A percentile compares a stretch with the other conserved stretches of the same genome.
These are phyloP conservation scores for Anastrepha ludens DNA, from an alignment of 1,140 invertebrate species.

Conservation along the genomic window DNA sequence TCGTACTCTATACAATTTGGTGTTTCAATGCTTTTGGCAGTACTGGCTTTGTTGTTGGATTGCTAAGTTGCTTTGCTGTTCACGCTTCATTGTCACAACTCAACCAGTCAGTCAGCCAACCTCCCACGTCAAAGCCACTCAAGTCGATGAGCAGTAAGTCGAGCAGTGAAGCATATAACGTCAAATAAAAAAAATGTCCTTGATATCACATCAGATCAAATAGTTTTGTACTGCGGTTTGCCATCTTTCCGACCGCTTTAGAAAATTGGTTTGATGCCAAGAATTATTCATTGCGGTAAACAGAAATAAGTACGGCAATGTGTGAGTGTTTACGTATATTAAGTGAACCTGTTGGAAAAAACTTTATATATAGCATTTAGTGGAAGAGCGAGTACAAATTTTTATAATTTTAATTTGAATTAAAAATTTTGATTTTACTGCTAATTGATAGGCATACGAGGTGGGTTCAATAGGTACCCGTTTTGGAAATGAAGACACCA, in stretches of 20 bases:
- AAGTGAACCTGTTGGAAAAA: not conserved
- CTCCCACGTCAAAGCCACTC: not conserved
- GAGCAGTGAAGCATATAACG: not conserved
- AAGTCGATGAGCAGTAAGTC: constrained; percentile 6
- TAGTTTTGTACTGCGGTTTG: constrained; percentile 29
- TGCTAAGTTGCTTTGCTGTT: constrained; percentile 41
- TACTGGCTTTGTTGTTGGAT: not conserved
- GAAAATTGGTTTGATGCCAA: constrained; percentile 38
- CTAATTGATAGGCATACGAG: no score
- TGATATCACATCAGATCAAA: constrained; percentile 15
- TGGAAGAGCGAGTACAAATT: not conserved
- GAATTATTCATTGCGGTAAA: constrained; percentile 32
- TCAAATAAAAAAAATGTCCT: not conserved
- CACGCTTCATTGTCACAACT: constrained; percentile 46
- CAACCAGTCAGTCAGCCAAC: constrained; percentile 20
- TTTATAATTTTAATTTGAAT: not conserved
- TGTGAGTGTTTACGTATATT: not conserved
- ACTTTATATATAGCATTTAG: not conserved
- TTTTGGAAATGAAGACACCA: no score
- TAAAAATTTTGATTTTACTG: no score
- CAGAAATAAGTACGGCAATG: not conserved
- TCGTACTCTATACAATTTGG: constrained; percentile 23
- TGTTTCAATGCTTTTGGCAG: not conserved
- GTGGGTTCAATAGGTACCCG: no score
- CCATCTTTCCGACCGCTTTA: constrained; percentile 30